phyloP scores from a whole-genome alignment of 2,888 invertebrate species.

The Paralinhomoeus sp. region DNA sequence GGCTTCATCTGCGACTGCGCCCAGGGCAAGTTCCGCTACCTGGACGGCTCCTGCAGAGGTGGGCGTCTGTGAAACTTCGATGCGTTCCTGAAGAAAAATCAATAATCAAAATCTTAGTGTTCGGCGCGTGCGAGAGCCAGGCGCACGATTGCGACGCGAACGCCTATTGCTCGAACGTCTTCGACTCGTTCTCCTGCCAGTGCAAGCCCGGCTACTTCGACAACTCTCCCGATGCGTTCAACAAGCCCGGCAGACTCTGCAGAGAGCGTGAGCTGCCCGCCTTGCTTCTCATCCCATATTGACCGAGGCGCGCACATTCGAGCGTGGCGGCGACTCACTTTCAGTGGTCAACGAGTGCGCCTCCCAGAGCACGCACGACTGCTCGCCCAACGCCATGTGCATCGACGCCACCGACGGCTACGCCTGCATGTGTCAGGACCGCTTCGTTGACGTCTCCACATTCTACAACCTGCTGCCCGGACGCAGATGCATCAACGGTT shows the following conservation, averaged over 20 bases:
- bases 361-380: constrained; percentile 14
- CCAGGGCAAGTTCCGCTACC: constrained; percentile 15
- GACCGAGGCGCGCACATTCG: too few species aligned
- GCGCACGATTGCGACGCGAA: constrained; percentile 15
- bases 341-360: constrained; percentile 25
- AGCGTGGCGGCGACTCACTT: constrained; percentile 6
- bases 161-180: constrained; percentile 22
- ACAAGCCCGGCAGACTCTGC: constrained; percentile 5
- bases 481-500: constrained; percentile 18
- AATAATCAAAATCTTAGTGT: constrained; percentile 7
- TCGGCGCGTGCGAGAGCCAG: constrained; percentile 14
- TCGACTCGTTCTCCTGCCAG: constrained; percentile 20
- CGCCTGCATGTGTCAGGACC: constrained; percentile 15
- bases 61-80: too few species aligned
- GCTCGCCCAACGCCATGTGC: constrained; percentile 21
- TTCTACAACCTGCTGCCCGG: constrained; percentile 17
- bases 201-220: constrained; percentile 20
- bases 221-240: constrained; percentile 16
- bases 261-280: constrained; percentile 17
- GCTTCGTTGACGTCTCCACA: constrained; percentile 22
- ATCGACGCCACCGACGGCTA: constrained; percentile 22
- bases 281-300: too few species aligned
- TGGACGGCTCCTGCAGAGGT: constrained; percentile 19
- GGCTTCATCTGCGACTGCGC: constrained; percentile 17
- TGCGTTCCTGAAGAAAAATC: background rate